These are phyloP conservation scores for Enteromius fasciolatus DNA, from an alignment of 2,797 vertebrate genomes.

Conservation along the genomic window DNA sequence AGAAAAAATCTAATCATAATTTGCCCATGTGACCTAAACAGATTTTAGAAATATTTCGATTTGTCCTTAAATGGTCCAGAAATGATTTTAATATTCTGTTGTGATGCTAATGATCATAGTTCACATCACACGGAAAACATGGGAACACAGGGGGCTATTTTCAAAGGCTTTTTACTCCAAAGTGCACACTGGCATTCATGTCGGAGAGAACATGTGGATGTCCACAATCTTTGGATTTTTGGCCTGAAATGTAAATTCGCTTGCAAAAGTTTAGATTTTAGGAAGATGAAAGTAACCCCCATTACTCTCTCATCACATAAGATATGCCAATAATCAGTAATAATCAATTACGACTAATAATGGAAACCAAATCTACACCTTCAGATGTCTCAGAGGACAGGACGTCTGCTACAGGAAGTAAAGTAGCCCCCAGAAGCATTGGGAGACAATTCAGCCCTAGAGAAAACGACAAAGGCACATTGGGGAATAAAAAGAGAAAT, in stretches of 20 bases:
- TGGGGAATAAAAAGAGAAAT: constrained; percentile 64
- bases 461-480: constrained; percentile 78
- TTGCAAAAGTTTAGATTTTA: constrained; percentile 48
- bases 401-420: constrained; percentile 82
- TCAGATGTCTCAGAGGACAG: constrained; percentile 72
- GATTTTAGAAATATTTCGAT: not conserved
- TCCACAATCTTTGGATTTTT: constrained; percentile 14
- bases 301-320: constrained; percentile 61
- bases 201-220: constrained; percentile 32
- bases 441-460: constrained; percentile 83
- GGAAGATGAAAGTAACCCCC: constrained; percentile 82
- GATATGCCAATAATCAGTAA: constrained; percentile 62
- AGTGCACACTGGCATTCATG: constrained; percentile 72
- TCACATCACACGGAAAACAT: constrained; percentile 23
- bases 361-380: constrained; percentile 76
- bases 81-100: not conserved
- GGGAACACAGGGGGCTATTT: constrained; percentile 79
- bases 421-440: constrained; percentile 82
- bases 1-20: not conserved
- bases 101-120: constrained; percentile 60
- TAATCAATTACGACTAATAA: constrained; percentile 70
- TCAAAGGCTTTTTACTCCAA: constrained; percentile 84
- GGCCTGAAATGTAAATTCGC: constrained; percentile 20
- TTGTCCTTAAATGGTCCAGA: not conserved
- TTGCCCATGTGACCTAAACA: not conserved